Base-by-base conservation (phyloP, 2,797 vertebrate genomes). In the Melanogrammus aeglefinus region DNA sequence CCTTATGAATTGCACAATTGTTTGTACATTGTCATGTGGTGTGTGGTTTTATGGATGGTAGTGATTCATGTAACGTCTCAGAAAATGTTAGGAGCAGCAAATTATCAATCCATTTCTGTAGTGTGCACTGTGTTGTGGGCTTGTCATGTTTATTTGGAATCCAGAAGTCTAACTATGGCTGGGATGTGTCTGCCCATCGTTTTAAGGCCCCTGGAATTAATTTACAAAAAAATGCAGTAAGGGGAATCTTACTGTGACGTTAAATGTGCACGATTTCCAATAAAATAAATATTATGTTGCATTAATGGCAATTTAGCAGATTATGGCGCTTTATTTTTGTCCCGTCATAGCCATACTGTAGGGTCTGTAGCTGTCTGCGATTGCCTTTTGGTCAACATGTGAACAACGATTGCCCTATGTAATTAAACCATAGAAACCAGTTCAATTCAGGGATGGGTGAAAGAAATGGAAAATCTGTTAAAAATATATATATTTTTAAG, bases 1-100 rank as follows among this genome's bases (percentile, higher is more conserved):
- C 98, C 98, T 99, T 99, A 98, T 93, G 91, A 93, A 94, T 69
- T 92, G 96, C 96, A 96, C 96, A 96, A 94, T 90, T 91, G 93
- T 95, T 95, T 93, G 93, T 95, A 93, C 91, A 84, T 86, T 94
- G 94, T 95, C 94, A 80, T 93, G 93, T 91, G 91, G 92, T 84
- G 92, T 92, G 80, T 82, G 83, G 72, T 92, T 84, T 88, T 95
- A 92, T 89, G 94, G 94, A 92, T 88, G 90, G 80, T 90, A 89
- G 94, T 91, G 87, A 72, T 93, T 92, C 92, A 77, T 88, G 70
- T 72, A 31, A 72, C 33, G 70, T 72, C 33, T 18, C 70, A 72
- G 29, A 69, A 69, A 27, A 69, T 69, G 24, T 69, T 69, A 27
- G 14, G 57, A 69, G 63, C 4, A 8, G 63, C 24, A 69, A 69